Percentiles rank a stretch among this genome's conserved stretches.
phyloP scores from a whole-genome alignment of 2,797 vertebrate genomes.

The Cynopterus sphinx region DNA sequence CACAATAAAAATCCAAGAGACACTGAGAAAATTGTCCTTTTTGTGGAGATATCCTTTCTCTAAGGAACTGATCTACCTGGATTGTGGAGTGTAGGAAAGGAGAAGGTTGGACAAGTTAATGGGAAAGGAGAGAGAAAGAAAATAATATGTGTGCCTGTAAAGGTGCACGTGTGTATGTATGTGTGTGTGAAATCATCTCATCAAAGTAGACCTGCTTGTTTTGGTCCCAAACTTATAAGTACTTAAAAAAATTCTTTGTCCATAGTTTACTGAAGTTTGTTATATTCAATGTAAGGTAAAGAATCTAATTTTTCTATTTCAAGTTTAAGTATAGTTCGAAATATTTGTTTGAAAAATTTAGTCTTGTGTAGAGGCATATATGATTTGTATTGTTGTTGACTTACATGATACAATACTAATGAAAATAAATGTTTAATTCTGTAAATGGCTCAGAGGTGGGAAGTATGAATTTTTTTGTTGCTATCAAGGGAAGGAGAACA shows the following conservation, averaged over 20 bases:
- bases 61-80: background rate
- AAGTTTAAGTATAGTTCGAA: background rate
- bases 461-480: background rate
- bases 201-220: background rate
- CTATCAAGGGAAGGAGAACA: background rate
- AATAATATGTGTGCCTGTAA: too few relatives aligned
- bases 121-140: background rate
- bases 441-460: background rate
- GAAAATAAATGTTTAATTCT: background rate
- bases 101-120: background rate
- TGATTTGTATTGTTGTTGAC: background rate
- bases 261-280: background rate
- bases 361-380: background rate
- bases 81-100: background rate
- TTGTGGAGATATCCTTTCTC: background rate
- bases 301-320: background rate
- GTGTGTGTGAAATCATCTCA: background rate
- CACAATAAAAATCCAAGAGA: background rate
- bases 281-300: background rate
- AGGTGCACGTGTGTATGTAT: background rate
- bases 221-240: background rate
- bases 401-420: background rate
- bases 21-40: background rate
- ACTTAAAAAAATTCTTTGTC: background rate
- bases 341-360: background rate